These are phyloP conservation scores for Psilanteris sp. DNA, from an alignment of 1,140 invertebrate species.

Conservation along the genomic window DNA sequence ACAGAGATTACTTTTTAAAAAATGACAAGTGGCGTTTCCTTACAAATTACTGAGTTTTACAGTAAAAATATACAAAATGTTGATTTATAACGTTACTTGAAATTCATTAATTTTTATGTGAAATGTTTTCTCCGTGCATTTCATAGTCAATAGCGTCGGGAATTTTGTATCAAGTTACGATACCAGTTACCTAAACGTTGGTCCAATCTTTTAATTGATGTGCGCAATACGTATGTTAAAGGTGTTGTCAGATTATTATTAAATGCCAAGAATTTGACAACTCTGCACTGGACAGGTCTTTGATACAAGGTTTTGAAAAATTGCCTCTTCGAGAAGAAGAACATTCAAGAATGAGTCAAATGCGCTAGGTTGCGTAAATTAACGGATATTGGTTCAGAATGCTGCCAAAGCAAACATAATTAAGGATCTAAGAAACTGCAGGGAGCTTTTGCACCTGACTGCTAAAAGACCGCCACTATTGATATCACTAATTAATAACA, in stretches of 20 bases:
- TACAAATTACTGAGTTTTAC: too few relatives aligned
- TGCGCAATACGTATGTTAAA: too few relatives aligned
- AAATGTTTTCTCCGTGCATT: too few relatives aligned
- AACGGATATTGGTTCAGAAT: constrained; percentile 4
- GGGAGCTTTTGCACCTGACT: neutral
- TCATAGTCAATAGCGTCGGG: too few relatives aligned
- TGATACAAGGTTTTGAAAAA: constrained; percentile 44
- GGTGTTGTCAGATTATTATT: constrained; percentile 2
- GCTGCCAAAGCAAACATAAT: constrained; percentile 11
- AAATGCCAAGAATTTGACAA: neutral
- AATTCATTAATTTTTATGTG: too few relatives aligned
- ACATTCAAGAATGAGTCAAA: neutral
- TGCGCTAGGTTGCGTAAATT: constrained; percentile 1
- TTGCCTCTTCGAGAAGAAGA: constrained; percentile 1
- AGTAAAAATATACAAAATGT: too few relatives aligned
- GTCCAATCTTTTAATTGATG: neutral
- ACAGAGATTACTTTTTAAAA: too few relatives aligned
- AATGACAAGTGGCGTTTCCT: too few relatives aligned
- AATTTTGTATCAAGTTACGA: too few relatives aligned
- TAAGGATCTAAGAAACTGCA: neutral
- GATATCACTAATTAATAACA: constrained; percentile 39
- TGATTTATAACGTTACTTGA: too few relatives aligned
- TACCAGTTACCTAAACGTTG: neutral
- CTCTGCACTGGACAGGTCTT: constrained; percentile 2
- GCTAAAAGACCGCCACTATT: constrained; percentile 34